These are phyloP conservation scores for Nephrotoma guestfalica DNA, from an alignment of 2,888 invertebrate species.

Conservation along the genomic window DNA sequence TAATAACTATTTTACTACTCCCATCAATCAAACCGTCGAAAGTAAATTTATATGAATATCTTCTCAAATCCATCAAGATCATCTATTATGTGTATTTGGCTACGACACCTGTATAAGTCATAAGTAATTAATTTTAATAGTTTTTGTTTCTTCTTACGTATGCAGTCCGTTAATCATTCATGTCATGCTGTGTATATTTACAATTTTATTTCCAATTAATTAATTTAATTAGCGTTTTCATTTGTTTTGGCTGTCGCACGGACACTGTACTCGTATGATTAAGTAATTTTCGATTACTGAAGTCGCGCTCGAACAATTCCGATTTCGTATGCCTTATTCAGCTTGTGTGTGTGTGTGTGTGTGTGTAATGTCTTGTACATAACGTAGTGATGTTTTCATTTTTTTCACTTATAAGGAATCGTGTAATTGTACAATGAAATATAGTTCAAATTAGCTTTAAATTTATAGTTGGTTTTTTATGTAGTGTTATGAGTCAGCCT, in stretches of 20 bases:
- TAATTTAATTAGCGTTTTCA: neutral
- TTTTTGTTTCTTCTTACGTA: neutral
- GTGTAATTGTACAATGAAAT: neutral
- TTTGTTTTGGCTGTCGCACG: neutral
- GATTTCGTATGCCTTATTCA: neutral
- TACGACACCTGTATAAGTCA: neutral
- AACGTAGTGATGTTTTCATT: neutral
- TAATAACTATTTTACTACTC: too few relatives aligned
- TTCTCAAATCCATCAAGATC: neutral
- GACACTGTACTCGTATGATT: neutral
- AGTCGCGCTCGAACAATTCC: neutral
- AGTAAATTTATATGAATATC: neutral
- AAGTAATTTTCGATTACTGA: neutral
- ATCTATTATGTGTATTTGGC: neutral
- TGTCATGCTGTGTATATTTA: neutral
- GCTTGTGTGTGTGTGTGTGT: neutral
- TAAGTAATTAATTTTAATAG: neutral
- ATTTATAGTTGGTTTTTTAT: neutral
- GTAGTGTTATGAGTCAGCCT: neutral
- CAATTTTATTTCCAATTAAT: neutral
- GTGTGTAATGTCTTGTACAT: neutral
- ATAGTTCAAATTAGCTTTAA: neutral
- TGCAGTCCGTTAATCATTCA: neutral
- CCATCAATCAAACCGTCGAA: too few relatives aligned
- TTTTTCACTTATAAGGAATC: neutral